Evolutionary conservation across 2,113 vertebrate genomes (phyloP), one percentile per base, ranked within the genome.

Genomic region (Aegypius monachus): DNA sequence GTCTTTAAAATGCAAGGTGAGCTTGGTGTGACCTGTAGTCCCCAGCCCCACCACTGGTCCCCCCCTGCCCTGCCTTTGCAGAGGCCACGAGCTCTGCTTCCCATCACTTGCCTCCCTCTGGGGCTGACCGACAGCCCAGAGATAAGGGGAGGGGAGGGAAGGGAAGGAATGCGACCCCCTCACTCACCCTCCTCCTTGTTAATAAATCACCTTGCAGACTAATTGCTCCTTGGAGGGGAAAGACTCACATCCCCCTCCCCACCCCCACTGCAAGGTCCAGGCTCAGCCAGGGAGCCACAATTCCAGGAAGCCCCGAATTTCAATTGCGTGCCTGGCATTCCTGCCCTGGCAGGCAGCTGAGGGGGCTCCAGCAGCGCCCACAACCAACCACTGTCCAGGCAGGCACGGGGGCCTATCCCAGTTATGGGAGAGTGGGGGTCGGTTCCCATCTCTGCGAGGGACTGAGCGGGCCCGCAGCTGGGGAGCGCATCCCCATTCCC

Each of bases 201-300:
- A 86, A 97, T 97, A 95, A 93, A 97, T 96, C 89, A 95, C 82
- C 72, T 88, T 55, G 53, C 32, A 77, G 91, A 90, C 47, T 70
- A 85, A 84, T 77, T 72, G 86, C 68, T 81, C 56, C 55, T 61
- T 32, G 34, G 50, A 36, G 55, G 31, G 43, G 62, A n/a, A 86
- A 89, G n/a, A 13, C 36, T 80, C 53, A 29, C 17, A 6, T 11
- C 2, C 1, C 23, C 10, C 9, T 36, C 34, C 18, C 29, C 66
- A 16, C 32, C 66, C 40, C 29, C 26, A 36, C 34, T 48, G 13
- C 75, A 40, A 80, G 53, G 48, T 26, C 45, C 42, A 1, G 8
- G 47, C 47, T 93, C 70, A 71, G 89, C 43, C 18, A 1, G n/a
- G 40, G 22, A 94, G 62, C 34, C 56, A 19, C 1, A 4, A 29